Base-by-base conservation (phyloP, 2,113 vertebrate genomes). In the Brachyhypopomus occidentalis region DNA sequence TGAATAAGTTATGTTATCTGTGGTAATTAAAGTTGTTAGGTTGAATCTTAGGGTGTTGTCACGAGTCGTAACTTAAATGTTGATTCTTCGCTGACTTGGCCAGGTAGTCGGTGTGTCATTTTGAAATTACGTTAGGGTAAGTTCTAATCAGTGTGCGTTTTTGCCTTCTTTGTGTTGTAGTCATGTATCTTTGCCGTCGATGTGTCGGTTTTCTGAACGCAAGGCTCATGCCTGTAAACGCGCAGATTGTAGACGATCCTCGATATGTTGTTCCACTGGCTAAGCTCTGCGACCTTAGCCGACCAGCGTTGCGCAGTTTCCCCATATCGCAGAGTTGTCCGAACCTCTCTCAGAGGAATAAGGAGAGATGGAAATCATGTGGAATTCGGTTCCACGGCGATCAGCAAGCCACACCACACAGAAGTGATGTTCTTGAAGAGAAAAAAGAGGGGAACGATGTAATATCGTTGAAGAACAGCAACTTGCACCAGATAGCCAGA, bases 121-220 rank as follows among this genome's bases (percentile, higher is more conserved):
- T 48, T 9, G 41, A 48, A 48, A 9, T 48, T 9, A 48, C 41
- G 41, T 48, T 48, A 48, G 41, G 45, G 14, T 52, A 52, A 52
- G 12, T 14, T 52, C 45, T 52, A 52, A 14, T 52, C 12, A 52
- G 9, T 45, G 6, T 2, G 3, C 30, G 1, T 52, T 5, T 52
- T 52, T 52, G 45, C 45, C 45, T 52, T 52, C 45, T 20, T 3
- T 74, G 19, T 25, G 8, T 30, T 3, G 6, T 58, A 60, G 20
- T 67, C 12, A 84, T 85, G 67, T 83, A 84, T 71, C 59, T 91
- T 34, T 91, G 90, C 85, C 84, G 85, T 59, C 89, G 83, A 81
- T 87, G 87, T 82, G 78, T 77, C 75, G 12, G 74, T 73, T 64
- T 87, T 71, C 69, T 92, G 59, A 59, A 25, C 48, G 71, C 84